Conservation (phyloP, 2,113 vertebrate species). For the Tyto alba region DNA sequence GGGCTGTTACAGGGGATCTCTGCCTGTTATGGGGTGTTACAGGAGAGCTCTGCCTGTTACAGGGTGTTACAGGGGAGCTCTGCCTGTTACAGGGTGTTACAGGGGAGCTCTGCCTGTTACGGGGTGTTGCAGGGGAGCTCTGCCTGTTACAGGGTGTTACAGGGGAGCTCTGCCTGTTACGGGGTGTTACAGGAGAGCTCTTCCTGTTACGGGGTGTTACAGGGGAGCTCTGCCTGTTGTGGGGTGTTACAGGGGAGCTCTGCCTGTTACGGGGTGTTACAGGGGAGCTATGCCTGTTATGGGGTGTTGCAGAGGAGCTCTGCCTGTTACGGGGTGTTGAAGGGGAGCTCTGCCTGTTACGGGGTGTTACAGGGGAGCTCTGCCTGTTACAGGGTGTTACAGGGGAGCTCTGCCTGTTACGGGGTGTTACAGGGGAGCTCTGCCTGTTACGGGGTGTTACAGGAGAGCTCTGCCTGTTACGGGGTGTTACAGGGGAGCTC, state of each 20-base stretch:
- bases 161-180: not conserved
- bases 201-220: rapidly evolving
- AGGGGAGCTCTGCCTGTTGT: not conserved
- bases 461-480: too few relatives aligned
- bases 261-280: rapidly evolving
- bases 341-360: not conserved
- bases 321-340: rapidly evolving
- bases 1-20: not conserved
- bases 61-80: not conserved
- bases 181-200: not conserved
- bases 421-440: too few relatives aligned
- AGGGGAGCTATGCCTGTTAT: not conserved
- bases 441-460: too few relatives aligned
- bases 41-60: too few relatives aligned
- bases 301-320: not conserved
- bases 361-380: not conserved
- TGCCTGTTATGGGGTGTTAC: not conserved
- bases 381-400: rapidly evolving
- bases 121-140: not conserved
- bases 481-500: too few relatives aligned
- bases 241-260: not conserved
- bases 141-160: rapidly evolving
- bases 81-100: rapidly evolving
- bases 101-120: not conserved
- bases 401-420: too few relatives aligned